Evolutionary conservation across 1,140 invertebrate species (phyloP).

Genomic region (Drosophila lacertosa): DNA sequence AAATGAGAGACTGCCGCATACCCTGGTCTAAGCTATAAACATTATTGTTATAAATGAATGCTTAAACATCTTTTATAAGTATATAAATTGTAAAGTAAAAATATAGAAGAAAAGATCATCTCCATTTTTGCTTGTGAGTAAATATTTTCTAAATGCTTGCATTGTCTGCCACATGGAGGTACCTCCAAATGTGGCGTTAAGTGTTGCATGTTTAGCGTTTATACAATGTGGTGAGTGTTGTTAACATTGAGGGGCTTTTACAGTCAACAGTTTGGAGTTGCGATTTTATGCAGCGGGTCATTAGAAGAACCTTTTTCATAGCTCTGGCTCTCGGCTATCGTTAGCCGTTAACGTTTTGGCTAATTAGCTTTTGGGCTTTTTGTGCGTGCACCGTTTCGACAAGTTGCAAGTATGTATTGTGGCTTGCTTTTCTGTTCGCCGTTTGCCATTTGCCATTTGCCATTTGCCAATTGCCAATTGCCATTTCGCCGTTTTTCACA

Average conservation of each 20-base stretch:
- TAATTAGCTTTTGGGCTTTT: constrained; percentile 72
- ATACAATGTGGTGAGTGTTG: constrained; percentile 40
- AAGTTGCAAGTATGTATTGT: constrained; percentile 45
- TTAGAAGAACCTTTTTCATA: constrained; percentile 59
- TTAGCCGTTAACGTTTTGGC: constrained; percentile 71
- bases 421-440: constrained; percentile 8
- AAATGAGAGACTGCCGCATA: too few species aligned
- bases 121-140: too few species aligned
- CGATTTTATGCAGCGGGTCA: constrained; percentile 37
- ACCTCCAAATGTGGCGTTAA: not conserved
- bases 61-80: too few species aligned
- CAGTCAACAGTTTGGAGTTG: not conserved
- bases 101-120: too few species aligned
- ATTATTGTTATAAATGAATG: too few species aligned
- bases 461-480: constrained; percentile 3
- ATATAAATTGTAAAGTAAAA: too few species aligned
- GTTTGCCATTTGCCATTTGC: constrained; percentile 32
- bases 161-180: not conserved
- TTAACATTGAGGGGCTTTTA: constrained; percentile 13
- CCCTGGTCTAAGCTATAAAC: too few species aligned
- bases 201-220: constrained; percentile 12
- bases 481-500: constrained; percentile 9
- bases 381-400: constrained; percentile 61
- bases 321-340: constrained; percentile 45
- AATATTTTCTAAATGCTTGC: not conserved